These are phyloP conservation scores for Tribolium freemani DNA, from an alignment of 2,888 invertebrate genomes.

Conservation along the genomic window DNA sequence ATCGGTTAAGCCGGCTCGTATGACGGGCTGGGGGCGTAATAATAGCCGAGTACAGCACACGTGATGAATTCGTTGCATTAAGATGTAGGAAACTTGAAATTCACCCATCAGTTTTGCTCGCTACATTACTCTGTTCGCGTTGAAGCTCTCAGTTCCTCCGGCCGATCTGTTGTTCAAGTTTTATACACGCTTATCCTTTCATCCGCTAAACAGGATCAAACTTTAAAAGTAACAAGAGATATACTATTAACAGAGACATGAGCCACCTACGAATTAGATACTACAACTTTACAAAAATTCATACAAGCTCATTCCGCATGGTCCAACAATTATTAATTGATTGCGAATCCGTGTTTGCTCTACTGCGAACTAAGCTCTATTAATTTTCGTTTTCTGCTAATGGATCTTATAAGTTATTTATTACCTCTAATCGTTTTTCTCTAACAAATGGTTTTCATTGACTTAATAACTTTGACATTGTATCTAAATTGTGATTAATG, in stretches of 20 bases:
- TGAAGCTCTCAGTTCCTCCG: constrained; percentile 39
- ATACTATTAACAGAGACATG: constrained; percentile 29
- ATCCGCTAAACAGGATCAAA: constrained; percentile 46
- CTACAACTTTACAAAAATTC: background rate
- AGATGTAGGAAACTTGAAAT: constrained; percentile 66
- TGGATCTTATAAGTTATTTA: constrained; percentile 64
- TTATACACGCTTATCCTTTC: constrained; percentile 49
- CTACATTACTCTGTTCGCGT: constrained; percentile 58
- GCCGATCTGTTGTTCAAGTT: constrained; percentile 48
- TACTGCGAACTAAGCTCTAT: constrained; percentile 55
- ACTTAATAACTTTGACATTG: constrained; percentile 42
- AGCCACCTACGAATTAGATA: constrained; percentile 18
- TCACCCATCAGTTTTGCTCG: constrained; percentile 66
- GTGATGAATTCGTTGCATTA: constrained; percentile 66
- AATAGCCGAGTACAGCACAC: constrained; percentile 60
- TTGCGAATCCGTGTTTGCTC: constrained; percentile 53
- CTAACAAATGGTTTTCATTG: constrained; percentile 48
- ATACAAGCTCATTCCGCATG: constrained; percentile 28
- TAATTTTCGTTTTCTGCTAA: constrained; percentile 65
- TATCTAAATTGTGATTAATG: constrained; percentile 40
- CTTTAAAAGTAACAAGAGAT: constrained; percentile 49
- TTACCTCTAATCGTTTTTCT: constrained; percentile 57
- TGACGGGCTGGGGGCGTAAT: constrained; percentile 49
- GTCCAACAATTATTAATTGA: constrained; percentile 52
- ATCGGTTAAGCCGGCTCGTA: constrained; percentile 37